Evolutionary conservation across 2,113 vertebrate species (phyloP), one percentile per base, ranked within the genome.

Genomic region (Chaetops frenatus): DNA sequence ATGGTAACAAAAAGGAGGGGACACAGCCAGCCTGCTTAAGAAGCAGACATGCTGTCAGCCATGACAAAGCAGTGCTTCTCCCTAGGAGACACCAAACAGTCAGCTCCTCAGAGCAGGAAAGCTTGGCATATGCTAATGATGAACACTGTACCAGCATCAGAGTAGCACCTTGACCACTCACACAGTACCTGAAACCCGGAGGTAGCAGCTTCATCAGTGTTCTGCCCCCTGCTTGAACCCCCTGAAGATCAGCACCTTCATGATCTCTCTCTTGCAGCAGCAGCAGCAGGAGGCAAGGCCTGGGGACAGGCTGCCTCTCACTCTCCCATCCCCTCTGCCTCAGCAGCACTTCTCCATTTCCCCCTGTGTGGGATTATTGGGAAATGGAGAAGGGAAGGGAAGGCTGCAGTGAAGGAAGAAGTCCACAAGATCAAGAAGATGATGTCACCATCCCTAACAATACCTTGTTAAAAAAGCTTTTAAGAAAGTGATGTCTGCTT

Each of bases 121-220:
- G 28, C 5, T 0, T 8, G 45, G 69, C 77, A 69, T 35, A 6
- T 0, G 1, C 44, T 45, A n/a, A 21, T 3, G 40, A 51, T 28
- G 28, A 83, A 47, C 64, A 62, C 11, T 1, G 2, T 12, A 17
- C 33, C 33, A 60, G 51, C 22, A 64, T 12, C 61, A 60, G 35
- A 77, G 29, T 2, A 70, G 50, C 50, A 70, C 9, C 53, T 57
- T 35, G 65, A 1, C 19, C 23, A 21, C 15, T 36, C 25, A 17
- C 31, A 65, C 19, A 11, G 25, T 2, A 45, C 50, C 20, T 4
- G 1, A 64, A 38, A 58, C 9, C 35, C 60, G 36, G 17, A 60
- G 17, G 24, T 47, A 64, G 4, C 65, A 69, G 14, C 36, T 56
- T 38, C 64, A 18, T 8, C 45, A 10, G 0, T 16, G 35, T 11